Conservation (phyloP, 1,140 invertebrate genomes). For the Bombus sibiricus region DNA sequence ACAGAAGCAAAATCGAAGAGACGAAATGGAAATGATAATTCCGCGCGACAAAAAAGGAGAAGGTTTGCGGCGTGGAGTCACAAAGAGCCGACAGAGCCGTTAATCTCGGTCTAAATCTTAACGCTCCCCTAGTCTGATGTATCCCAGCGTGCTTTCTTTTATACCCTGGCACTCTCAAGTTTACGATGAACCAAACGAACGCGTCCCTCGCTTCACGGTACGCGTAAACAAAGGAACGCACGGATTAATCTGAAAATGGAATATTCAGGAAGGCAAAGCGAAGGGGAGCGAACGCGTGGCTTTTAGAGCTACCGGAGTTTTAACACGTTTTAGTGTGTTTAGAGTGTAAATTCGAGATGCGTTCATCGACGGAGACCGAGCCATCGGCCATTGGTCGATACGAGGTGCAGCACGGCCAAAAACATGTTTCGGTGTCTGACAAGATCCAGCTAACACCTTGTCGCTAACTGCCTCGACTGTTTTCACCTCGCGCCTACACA, state of each 20-base stretch:
- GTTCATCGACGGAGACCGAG: background rate
- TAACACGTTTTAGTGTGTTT: conserved; percentile 56
- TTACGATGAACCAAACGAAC: conserved; percentile 2
- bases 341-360: conserved; percentile 51
- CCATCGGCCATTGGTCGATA: background rate
- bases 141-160: conserved; percentile 15
- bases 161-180: background rate
- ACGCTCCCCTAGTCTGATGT: background rate
- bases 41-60: background rate
- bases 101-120: conserved; percentile 53
- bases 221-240: conserved; percentile 39
- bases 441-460: conserved; percentile 59
- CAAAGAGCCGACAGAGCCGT: background rate
- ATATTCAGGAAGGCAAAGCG: no score
- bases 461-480: conserved; percentile 64
- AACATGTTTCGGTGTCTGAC: conserved; percentile 2
- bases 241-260: conserved; percentile 7
- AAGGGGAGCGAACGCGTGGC: conserved; percentile 3
- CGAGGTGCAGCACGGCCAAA: conserved; percentile 9
- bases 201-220: background rate
- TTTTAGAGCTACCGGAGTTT: conserved; percentile 62
- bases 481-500: conserved; percentile 60
- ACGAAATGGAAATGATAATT: no score
- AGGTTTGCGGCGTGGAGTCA: background rate
- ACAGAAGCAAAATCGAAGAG: background rate